These are phyloP conservation scores for Metopolophium dirhodum DNA, from an alignment of 1,140 invertebrate genomes.

Conservation along the genomic window DNA sequence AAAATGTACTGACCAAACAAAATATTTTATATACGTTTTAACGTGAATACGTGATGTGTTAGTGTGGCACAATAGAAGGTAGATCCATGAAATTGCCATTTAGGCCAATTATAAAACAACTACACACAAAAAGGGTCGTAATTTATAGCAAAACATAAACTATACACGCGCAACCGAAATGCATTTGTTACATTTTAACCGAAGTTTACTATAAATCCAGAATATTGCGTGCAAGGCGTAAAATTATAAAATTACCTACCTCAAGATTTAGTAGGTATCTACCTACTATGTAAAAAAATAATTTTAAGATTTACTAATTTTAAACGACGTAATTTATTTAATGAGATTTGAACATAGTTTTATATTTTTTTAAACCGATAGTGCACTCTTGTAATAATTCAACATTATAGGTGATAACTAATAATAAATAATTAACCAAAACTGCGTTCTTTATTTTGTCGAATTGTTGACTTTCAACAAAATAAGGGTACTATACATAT, in stretches of 20 bases:
- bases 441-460: not conserved
- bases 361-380: not conserved
- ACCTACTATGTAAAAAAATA: not conserved
- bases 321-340: not conserved
- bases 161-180: not conserved
- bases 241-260: not conserved
- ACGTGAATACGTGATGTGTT: not conserved
- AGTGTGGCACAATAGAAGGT: not conserved
- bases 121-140: not conserved
- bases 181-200: not conserved
- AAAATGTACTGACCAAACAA: not conserved
- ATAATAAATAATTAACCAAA: not conserved
- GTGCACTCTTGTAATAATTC: not conserved
- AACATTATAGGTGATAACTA: not conserved
- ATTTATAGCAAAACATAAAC: not conserved
- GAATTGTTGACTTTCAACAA: not conserved
- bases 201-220: not conserved
- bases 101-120: not conserved
- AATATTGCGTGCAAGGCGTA: not conserved
- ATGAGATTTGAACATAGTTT: not conserved
- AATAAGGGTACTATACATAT: not conserved
- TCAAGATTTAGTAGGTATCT: not conserved
- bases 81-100: slow-evolving; percentile 11
- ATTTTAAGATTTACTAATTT: not conserved
- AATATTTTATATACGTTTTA: not conserved